Base-by-base conservation (phyloP, 2,113 vertebrate species). In the Theristicus caerulescens region DNA sequence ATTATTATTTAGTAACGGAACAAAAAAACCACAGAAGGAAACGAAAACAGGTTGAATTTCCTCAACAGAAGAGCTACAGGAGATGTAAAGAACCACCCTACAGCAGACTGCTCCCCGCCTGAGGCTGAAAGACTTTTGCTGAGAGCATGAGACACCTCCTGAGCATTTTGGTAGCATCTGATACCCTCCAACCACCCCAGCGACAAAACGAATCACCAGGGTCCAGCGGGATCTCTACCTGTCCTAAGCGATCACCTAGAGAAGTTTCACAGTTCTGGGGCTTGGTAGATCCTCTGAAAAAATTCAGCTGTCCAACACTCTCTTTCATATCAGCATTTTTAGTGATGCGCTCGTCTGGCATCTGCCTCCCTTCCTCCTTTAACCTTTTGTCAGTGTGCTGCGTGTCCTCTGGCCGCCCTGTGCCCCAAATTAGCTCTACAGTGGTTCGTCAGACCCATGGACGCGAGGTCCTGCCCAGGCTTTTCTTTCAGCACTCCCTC, bases 1-100 rank as follows among this genome's bases (percentile, higher is more conserved):
- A 66, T 78, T 58, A 67, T 65, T 52, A 52, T n/a, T 84, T 80
- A 42, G 34, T n/a, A 90, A 93, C 52, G 2, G 66, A 91, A 94
- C 26, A 1, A 52, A 76, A 66, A 14, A 40, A 29, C 6, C 42
- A 82, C 69, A 10, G 64, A 86, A 84, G 51, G 81, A 87, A 86
- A 96, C 17, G 1, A 78, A 94, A 89, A 1, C 44, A 26, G 54
- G 64, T 72, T 88, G 89, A 88, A 91, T 54, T 88, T 93, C 84
- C 90, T 89, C 47, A 66, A 76, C 58, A 49, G 31, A 82, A 95
- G 80, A 94, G 91, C 95, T 94, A 82, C 96, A 89, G 93, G 92
- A 89, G 94, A 90, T 34, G 55, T 58, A 44, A 80, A 42, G 79
- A 72, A 49, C 38, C 26, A 85, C 46, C 82, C 81, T 44, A 38